A percentile compares a stretch with the other conserved stretches of the same genome.
Evolutionary conservation across 2,888 invertebrate genomes (phyloP).

Genomic region (Julus scanicus): DNA sequence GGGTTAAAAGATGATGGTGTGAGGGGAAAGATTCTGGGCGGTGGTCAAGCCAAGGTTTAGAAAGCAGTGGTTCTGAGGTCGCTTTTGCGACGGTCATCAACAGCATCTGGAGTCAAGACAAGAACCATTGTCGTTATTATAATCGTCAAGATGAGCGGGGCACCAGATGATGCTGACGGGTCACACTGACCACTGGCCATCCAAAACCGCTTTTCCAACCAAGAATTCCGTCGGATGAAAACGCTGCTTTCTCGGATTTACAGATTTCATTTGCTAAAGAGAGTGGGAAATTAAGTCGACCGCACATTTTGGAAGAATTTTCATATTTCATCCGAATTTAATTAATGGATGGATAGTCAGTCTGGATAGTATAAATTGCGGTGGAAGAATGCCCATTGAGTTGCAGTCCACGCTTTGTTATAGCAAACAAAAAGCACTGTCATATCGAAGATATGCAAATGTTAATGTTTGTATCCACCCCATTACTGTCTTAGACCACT

Average conservation of each 20-base stretch:
- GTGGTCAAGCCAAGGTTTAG: not conserved
- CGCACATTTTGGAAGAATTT: not conserved
- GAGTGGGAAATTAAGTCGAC: not conserved
- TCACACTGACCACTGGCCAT: constrained; percentile 1
- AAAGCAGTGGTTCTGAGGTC: not conserved
- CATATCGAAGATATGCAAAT: not conserved
- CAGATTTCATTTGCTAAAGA: not conserved
- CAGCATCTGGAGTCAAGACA: constrained; percentile 33
- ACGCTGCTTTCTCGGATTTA: not conserved
- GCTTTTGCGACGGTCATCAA: not conserved
- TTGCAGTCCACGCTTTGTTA: not conserved
- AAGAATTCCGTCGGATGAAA: not conserved
- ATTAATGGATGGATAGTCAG: not conserved
- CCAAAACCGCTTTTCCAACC: not conserved
- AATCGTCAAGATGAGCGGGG: constrained; percentile 22
- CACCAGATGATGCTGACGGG: constrained; percentile 28
- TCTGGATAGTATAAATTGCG: not conserved
- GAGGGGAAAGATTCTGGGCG: not conserved
- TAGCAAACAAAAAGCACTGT: not conserved
- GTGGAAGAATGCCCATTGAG: not conserved
- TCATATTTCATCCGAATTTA: not conserved
- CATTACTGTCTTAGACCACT: too few species aligned
- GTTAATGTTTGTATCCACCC: too few species aligned
- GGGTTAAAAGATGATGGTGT: not conserved
- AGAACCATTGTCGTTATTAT: constrained; percentile 33